Conservation (phyloP, 2,888 invertebrate genomes). For the Eustalomyia histrio region DNA sequence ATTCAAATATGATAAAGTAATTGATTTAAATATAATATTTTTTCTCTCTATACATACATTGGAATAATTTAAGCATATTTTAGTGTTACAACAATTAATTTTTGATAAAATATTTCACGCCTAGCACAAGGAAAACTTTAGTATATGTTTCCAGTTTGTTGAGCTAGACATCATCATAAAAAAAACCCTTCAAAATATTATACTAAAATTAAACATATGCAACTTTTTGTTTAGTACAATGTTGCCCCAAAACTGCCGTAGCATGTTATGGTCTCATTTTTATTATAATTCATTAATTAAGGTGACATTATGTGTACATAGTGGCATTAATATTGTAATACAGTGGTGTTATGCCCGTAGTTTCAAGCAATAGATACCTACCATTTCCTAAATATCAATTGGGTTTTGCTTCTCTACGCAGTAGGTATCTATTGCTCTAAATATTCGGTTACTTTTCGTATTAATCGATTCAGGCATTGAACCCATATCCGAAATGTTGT, state of each 20-base stretch:
- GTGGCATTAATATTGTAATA: not conserved
- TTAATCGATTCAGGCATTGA: no score
- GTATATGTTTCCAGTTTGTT: not conserved
- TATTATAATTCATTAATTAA: constrained; percentile 13
- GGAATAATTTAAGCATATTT: not conserved
- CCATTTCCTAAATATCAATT: no score
- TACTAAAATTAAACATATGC: constrained; percentile 11
- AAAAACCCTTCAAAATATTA: no score
- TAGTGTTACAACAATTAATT: constrained; percentile 11
- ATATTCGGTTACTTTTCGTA: no score
- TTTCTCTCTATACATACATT: no score
- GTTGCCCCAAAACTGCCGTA: not conserved
- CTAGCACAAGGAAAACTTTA: not conserved
- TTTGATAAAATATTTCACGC: not conserved
- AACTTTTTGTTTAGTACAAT: constrained; percentile 24
- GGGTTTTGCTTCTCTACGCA: no score
- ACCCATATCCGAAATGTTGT: no score
- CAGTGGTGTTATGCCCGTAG: no score
- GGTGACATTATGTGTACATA: not conserved
- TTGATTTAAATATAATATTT: no score
- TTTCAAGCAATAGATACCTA: no score
- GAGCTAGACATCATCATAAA: constrained; percentile 3
- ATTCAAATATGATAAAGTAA: no score
- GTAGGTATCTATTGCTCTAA: no score
- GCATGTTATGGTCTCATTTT: constrained; percentile 14